These are phyloP conservation scores for Peromyscus californicus DNA, from an alignment of 2,113 vertebrate species.

Conservation along the genomic window DNA sequence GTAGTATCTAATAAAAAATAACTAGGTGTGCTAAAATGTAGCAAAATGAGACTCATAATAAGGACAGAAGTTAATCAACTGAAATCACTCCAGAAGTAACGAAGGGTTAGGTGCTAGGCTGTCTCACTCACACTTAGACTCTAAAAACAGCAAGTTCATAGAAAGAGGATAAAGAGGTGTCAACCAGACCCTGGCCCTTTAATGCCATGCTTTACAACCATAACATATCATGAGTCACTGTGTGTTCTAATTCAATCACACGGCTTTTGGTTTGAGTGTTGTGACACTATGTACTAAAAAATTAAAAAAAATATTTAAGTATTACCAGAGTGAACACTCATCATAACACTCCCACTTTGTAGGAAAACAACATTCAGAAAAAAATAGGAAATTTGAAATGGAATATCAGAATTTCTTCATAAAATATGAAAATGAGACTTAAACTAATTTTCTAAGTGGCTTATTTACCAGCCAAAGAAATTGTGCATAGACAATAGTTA, in stretches of 20 bases:
- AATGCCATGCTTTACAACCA: not conserved
- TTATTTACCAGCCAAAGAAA: constrained; percentile 25
- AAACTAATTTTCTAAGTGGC: not conserved
- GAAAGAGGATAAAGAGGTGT: not conserved
- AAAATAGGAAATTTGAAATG: not conserved
- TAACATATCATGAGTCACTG: not conserved
- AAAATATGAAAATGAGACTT: not conserved
- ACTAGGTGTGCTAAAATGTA: not conserved
- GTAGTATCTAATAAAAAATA: constrained; percentile 33
- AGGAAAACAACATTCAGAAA: not conserved
- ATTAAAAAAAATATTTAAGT: not conserved
- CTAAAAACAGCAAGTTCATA: not conserved
- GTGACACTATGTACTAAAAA: not conserved
- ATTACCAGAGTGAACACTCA: not conserved
- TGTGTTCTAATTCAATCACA: not conserved
- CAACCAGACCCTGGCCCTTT: not conserved
- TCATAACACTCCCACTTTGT: not conserved
- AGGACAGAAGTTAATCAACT: constrained; percentile 14
- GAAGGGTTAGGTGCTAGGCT: not conserved
- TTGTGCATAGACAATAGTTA: not conserved
- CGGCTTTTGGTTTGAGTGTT: not conserved
- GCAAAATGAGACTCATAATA: not conserved
- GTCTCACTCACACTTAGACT: not conserved
- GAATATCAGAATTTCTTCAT: constrained; percentile 6
- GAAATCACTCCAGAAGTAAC: not conserved